phyloP scores from a whole-genome alignment of 2,797 vertebrate genomes.

The Chromobotia macracanthus region DNA sequence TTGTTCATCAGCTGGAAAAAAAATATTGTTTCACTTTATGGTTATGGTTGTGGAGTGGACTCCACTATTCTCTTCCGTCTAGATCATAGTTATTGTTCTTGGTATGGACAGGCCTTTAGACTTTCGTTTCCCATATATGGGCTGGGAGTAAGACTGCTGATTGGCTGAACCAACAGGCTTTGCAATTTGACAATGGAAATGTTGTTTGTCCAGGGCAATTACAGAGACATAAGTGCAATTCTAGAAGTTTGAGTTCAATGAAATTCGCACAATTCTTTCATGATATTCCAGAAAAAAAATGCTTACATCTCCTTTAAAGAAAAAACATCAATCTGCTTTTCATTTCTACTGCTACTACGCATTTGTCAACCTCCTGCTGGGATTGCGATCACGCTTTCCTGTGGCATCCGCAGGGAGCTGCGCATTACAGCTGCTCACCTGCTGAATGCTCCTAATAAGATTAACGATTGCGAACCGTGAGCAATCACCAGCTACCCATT shows the following conservation, averaged over 20 bases:
- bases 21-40: too few relatives aligned
- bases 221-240: neutral
- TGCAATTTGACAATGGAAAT: neutral
- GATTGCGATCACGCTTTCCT: neutral
- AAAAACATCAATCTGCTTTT: neutral
- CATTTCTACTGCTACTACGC: neutral
- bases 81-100: too few relatives aligned
- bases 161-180: slow-evolving; percentile 4
- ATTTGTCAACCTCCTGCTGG: slow-evolving; percentile 7
- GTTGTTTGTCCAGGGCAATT: neutral
- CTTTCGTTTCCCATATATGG: too few relatives aligned
- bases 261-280: neutral
- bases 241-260: too few relatives aligned
- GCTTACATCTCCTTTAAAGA: neutral
- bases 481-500: neutral
- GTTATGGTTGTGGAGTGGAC: too few relatives aligned
- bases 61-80: too few relatives aligned
- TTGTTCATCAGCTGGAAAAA: too few relatives aligned
- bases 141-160: too few relatives aligned
- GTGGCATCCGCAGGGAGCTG: neutral
- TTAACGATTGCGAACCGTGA: slow-evolving; percentile 12
- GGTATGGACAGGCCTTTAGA: too few relatives aligned
- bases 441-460: slow-evolving; percentile 18
- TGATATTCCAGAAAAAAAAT: too few relatives aligned
- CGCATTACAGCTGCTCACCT: slow-evolving; percentile 17